Percentiles rank a stretch among this genome's conserved stretches.
phyloP scores from a whole-genome alignment of 1,140 invertebrate genomes.

The Drosophila sturtevanti region DNA sequence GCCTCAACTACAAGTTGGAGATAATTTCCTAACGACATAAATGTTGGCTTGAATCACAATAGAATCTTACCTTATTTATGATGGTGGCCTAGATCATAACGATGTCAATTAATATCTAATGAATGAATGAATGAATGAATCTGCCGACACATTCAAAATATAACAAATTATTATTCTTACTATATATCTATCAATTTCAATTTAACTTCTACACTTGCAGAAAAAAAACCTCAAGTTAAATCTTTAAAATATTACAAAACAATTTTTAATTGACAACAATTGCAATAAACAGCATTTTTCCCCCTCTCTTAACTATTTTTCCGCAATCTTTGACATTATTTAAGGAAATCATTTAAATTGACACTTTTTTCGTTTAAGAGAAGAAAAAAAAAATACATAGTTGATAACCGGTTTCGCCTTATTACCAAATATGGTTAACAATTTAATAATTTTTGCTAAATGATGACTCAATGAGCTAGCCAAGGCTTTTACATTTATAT shows the following conservation, averaged over 20 bases:
- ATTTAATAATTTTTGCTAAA: constrained; percentile 21
- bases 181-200: no score
- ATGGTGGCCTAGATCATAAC: neutral
- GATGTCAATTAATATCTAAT: constrained; percentile 18
- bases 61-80: constrained; percentile 24
- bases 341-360: constrained; percentile 37
- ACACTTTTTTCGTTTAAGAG: constrained; percentile 21
- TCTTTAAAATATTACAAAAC: neutral
- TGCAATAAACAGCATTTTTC: constrained; percentile 11
- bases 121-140: no score
- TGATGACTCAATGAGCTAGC: constrained; percentile 25
- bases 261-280: constrained; percentile 13
- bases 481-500: neutral
- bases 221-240: no score
- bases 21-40: constrained; percentile 65
- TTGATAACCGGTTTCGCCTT: constrained; percentile 45
- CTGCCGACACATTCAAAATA: no score
- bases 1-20: constrained; percentile 35
- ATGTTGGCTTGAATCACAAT: constrained; percentile 34
- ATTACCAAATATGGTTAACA: constrained; percentile 27
- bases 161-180: no score
- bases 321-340: constrained; percentile 1
- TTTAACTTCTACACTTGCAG: no score
- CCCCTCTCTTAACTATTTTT: neutral
- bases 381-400: no score